Evolutionary conservation across 2,113 vertebrate genomes (phyloP).

Genomic region (Serinus canaria): DNA sequence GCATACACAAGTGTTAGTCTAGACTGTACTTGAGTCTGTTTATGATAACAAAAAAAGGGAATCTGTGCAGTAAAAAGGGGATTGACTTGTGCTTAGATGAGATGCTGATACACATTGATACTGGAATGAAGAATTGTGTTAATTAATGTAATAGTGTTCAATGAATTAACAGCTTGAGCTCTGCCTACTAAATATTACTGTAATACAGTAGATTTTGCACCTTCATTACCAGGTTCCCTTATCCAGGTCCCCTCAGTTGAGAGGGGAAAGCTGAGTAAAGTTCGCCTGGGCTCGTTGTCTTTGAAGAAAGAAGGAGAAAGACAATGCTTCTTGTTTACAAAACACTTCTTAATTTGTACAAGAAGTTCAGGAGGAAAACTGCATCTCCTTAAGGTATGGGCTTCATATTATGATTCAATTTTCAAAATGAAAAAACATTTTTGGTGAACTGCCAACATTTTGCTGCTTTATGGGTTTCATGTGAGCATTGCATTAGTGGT

Average conservation of each 20-base stretch:
- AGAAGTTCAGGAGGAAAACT: constrained; percentile 98
- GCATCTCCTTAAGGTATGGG: constrained; percentile 91
- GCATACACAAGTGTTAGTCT: background rate
- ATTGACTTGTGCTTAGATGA: background rate
- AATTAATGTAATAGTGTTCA: background rate
- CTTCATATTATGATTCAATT: background rate
- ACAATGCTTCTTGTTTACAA: constrained; percentile 98
- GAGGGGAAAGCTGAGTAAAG: constrained; percentile 94
- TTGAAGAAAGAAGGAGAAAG: constrained; percentile 98
- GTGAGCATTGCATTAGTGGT: background rate
- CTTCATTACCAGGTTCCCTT: constrained; percentile 87
- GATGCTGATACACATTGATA: background rate
- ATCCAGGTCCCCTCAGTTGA: constrained; percentile 98
- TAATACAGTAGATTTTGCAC: constrained; percentile 34
- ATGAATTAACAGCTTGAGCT: background rate
- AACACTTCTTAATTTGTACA: constrained; percentile 97
- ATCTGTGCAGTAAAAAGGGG: background rate
- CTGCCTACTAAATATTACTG: background rate
- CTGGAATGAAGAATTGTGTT: background rate
- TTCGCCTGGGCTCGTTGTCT: constrained; percentile 92
- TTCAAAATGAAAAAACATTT: background rate
- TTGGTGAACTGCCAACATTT: background rate
- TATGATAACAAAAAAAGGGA: background rate
- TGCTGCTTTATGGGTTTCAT: background rate
- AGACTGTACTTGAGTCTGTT: background rate